Conservation (phyloP, 1,140 invertebrate genomes). For the Himalopsyche phryganea region DNA sequence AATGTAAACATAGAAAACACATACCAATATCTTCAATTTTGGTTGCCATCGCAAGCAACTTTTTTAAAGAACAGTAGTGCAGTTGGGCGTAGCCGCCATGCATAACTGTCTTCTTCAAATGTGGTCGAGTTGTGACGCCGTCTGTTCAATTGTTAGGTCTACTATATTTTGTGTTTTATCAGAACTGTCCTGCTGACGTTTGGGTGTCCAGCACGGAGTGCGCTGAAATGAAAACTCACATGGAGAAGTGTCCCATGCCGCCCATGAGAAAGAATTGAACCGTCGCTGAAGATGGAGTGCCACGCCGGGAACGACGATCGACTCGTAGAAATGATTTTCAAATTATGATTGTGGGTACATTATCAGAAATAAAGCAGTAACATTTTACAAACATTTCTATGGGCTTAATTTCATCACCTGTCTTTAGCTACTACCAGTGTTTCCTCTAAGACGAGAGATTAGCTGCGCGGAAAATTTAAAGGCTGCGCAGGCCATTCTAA, state of each 20-base stretch:
- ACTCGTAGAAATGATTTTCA: not conserved
- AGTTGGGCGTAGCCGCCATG: not conserved
- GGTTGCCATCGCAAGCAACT: not conserved
- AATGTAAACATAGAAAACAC: too few species aligned
- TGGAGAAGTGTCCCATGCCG: conserved; percentile 11
- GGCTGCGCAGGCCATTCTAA: too few species aligned
- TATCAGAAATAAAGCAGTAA: too few species aligned
- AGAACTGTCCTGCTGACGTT: conserved; percentile 22
- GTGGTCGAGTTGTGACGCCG: not conserved
- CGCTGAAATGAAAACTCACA: conserved; percentile 8
- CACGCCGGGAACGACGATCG: not conserved
- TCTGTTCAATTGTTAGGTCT: too few species aligned
- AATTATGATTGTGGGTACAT: not conserved
- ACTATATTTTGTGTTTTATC: not conserved
- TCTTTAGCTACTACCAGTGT: too few species aligned
- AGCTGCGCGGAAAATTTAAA: too few species aligned
- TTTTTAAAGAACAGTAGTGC: not conserved
- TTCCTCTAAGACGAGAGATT: too few species aligned
- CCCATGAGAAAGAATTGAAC: not conserved
- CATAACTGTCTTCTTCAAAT: not conserved
- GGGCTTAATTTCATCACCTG: too few species aligned
- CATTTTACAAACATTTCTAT: too few species aligned
- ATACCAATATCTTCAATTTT: not conserved
- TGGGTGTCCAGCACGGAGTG: conserved; percentile 12
- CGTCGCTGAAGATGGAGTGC: not conserved